Base-by-base conservation (phyloP, 2,888 invertebrate species). In the Drosophila anomalata region DNA sequence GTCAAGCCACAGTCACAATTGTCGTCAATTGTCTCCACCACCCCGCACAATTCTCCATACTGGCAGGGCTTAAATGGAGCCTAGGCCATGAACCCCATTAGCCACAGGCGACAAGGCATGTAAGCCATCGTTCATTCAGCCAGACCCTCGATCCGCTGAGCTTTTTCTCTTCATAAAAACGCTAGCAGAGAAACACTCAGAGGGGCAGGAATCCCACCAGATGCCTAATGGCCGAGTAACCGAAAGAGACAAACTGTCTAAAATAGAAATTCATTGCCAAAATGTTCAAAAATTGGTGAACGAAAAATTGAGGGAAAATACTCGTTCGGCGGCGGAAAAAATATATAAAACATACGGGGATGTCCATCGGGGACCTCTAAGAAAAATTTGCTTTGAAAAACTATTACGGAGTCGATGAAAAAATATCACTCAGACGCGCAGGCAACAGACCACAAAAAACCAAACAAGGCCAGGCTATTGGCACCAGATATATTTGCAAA, bases 141-240 rank as follows among this genome's bases (percentile, higher is more conserved):
- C 61, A 72, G 67, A 71, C 63, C 63, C 65, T 60, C 41, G 72
- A 80, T 72, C 57, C 70, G 81, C 70, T 84, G 81, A 84, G 82
- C 77, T 78, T 82, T 87, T 84, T 82, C 87, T 82, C 87, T 84
- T 84, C 77, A 78, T 84, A 84, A 81, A 81, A 84, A 81, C 69
- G 70, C 69, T 51, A 59, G 71, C 85, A 82, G 77, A 68, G 61
- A 73, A 53, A 70, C 47, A 62, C 44, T 55, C 42, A 33, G 47
- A 41, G 20, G 9, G 36, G 59, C 42, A n/a, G 20, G 31, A 29
- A n/a, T 1, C 22, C 26, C 41, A 20, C 20, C 9, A 17, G n/a
- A n/a, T 36, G 6, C 41, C 41, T 20, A 42, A 14, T 11, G 11
- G 47, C 2, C 12, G 14, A 7, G 22, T n/a, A n/a, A 3, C 33